Evolutionary conservation across 1,140 invertebrate genomes (phyloP).

Genomic region (Dreissena polymorpha): DNA sequence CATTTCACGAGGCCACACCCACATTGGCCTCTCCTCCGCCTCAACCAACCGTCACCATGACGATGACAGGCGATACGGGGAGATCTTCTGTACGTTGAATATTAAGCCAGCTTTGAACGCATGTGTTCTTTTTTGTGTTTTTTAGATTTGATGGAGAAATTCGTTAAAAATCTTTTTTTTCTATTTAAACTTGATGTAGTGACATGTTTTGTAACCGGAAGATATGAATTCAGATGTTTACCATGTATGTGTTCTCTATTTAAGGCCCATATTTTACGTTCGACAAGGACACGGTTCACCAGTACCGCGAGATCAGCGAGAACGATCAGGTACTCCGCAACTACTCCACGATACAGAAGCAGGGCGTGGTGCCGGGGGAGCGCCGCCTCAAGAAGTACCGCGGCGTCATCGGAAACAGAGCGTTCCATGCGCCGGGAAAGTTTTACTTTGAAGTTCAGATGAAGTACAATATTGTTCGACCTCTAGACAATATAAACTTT

Average conservation of each 20-base stretch:
- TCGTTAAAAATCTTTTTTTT: background rate
- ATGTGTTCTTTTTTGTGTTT: background rate
- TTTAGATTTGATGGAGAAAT: background rate
- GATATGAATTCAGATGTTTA: background rate
- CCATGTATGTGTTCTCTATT: background rate
- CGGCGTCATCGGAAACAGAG: slow-evolving; percentile 52
- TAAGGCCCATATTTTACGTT: slow-evolving; percentile 56
- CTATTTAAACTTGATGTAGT: background rate
- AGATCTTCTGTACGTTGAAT: slow-evolving; percentile 35
- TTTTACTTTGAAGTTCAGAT: slow-evolving; percentile 60
- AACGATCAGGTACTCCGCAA: slow-evolving; percentile 49
- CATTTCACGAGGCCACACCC: slow-evolving; percentile 53
- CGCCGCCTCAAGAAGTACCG: slow-evolving; percentile 57
- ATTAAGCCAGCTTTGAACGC: background rate
- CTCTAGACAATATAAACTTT: slow-evolving; percentile 62
- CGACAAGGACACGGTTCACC: slow-evolving; percentile 60
- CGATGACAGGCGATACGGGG: slow-evolving; percentile 40
- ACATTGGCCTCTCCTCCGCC: slow-evolving; percentile 45
- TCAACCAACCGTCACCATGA: slow-evolving; percentile 36
- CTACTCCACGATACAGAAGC: slow-evolving; percentile 51
- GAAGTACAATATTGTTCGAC: slow-evolving; percentile 50
- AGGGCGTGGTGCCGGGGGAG: slow-evolving; percentile 4
- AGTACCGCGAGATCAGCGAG: slow-evolving; percentile 61
- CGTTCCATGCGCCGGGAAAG: slow-evolving; percentile 58
- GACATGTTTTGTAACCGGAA: background rate